phyloP scores from a whole-genome alignment of 2,888 invertebrate species.

The Craniophora ligustri region DNA sequence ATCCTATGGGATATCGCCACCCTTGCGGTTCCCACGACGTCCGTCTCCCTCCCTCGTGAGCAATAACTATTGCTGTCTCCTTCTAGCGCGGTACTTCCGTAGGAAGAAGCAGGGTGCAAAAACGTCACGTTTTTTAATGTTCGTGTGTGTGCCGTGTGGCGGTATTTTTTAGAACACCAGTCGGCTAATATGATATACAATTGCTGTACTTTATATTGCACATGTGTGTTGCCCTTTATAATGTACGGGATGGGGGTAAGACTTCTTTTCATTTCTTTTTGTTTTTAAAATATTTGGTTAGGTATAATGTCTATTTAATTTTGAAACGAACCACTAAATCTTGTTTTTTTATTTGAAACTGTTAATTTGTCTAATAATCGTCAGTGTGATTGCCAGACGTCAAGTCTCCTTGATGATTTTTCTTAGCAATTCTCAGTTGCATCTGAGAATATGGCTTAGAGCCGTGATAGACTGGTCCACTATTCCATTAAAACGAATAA shows the following conservation, averaged over 20 bases:
- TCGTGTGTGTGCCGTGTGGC: slow-evolving; percentile 83
- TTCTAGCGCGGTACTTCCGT: slow-evolving; percentile 77
- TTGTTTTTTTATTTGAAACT: no score
- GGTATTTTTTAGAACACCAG: slow-evolving; percentile 55
- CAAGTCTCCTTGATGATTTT: no score
- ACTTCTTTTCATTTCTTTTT: slow-evolving; percentile 10
- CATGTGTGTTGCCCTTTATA: slow-evolving; percentile 46
- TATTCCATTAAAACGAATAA: no score
- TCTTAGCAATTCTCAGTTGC: no score
- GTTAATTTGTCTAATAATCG: no score
- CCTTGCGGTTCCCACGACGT: slow-evolving; percentile 85
- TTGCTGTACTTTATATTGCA: neutral
- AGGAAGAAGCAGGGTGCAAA: slow-evolving; percentile 84
- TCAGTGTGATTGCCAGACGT: no score
- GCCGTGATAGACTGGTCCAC: no score
- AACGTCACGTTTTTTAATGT: slow-evolving; percentile 77
- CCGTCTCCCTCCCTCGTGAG: slow-evolving; percentile 63
- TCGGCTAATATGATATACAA: no score
- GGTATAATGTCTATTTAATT: no score
- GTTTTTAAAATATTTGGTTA: no score
- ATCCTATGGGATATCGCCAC: slow-evolving; percentile 86
- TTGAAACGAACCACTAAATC: no score
- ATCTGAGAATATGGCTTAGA: no score
- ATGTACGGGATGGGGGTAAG: slow-evolving; percentile 7
- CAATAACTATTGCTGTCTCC: slow-evolving; percentile 48